These are phyloP conservation scores for Nasua narica DNA, from an alignment of 2,797 vertebrate species.

Conservation along the genomic window DNA sequence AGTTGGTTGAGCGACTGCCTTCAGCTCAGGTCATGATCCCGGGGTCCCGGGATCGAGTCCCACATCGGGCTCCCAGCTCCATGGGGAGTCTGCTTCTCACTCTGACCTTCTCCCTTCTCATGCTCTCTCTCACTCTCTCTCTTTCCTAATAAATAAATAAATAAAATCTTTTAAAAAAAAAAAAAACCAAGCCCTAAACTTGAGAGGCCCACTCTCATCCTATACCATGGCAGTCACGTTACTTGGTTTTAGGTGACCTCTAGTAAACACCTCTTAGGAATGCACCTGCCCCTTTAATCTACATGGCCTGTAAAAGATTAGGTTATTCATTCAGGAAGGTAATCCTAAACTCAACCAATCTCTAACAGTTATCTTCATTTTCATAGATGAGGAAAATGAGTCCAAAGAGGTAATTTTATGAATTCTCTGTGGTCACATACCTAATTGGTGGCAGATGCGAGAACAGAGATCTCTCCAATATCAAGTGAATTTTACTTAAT, in stretches of 20 bases:
- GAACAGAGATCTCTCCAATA: not conserved
- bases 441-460: conserved; percentile 20
- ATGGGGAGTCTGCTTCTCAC: too few species aligned
- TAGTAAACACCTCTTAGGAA: conserved; percentile 20
- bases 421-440: not conserved
- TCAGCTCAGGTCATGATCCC: too few species aligned
- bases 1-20: too few species aligned
- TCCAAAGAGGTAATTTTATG: not conserved
- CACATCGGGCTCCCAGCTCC: too few species aligned
- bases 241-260: conserved; percentile 8
- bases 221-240: not conserved
- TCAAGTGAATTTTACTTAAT: conserved; percentile 30
- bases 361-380: conserved; percentile 33
- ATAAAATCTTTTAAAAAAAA: too few species aligned
- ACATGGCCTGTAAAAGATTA: not conserved
- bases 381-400: not conserved
- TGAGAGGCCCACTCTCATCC: not conserved
- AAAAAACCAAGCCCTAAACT: not conserved
- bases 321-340: conserved; percentile 1
- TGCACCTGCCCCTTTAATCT: not conserved
- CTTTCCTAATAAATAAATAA: too few species aligned
- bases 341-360: conserved; percentile 11
- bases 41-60: too few species aligned
- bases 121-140: too few species aligned
- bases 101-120: too few species aligned